Conservation (phyloP, 2,888 invertebrate genomes). For the Coecobrya sp. region DNA sequence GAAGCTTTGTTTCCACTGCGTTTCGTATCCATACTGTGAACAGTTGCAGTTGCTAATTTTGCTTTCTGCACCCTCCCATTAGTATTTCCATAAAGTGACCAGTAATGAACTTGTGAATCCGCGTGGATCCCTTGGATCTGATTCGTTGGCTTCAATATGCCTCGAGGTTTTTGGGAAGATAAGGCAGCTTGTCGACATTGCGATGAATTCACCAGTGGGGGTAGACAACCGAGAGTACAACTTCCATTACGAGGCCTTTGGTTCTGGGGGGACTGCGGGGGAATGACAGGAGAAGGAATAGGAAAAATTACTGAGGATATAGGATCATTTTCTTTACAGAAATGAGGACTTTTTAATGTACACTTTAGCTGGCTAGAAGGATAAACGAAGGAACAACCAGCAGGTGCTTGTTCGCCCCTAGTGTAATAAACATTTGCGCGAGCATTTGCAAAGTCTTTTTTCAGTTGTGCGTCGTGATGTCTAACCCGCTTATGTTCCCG, state of each 20-base stretch:
- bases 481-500: not conserved
- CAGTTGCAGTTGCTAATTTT: not conserved
- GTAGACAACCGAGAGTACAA: not conserved
- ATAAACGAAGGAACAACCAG: no score
- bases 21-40: not conserved
- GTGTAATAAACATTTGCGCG: not conserved
- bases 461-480: not conserved
- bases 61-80: not conserved
- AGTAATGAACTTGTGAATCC: constrained; percentile 6
- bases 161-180: not conserved
- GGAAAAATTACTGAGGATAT: not conserved
- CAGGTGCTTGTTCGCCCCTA: not conserved
- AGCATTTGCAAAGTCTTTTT: constrained; percentile 12
- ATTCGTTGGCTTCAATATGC: not conserved
- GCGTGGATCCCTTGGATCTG: not conserved
- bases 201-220: not conserved
- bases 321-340: not conserved
- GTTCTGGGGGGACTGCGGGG: not conserved
- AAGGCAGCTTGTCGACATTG: not conserved
- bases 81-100: not conserved
- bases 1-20: not conserved
- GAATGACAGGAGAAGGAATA: not conserved
- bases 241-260: not conserved
- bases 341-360: not conserved
- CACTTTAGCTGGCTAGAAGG: no score